Evolutionary conservation across 2,113 vertebrate species (phyloP), one percentile per base, ranked within the genome.

Genomic region (Chitala chitala): DNA sequence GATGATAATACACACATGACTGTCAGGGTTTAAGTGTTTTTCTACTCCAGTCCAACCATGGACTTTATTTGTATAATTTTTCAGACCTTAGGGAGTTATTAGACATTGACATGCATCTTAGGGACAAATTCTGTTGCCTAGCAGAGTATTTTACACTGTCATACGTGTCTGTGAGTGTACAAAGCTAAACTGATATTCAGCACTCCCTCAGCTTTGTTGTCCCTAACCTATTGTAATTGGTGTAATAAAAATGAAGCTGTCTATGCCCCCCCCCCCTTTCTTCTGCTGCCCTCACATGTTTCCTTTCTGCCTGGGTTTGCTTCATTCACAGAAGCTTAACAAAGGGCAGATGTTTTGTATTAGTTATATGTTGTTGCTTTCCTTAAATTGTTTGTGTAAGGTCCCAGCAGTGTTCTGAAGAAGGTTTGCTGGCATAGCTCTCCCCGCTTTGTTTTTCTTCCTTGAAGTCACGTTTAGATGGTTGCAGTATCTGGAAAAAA

Each of bases 321-420:
- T 70, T 61, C 24, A 72, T 73, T 70, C 73, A 33, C 24, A 61
- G 29, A 69, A 64, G 71, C 53, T 31, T 22, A 5, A 68, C 12
- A 46, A 66, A 48, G 59, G 36, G 78, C 78, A 79, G 80, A 74
- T 63, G 69, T 70, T 80, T 55, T 64, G 78, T 80, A 87, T 85
- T 55, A 80, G 69, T 73, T 76, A 50, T 82, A 82, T 50, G 61
- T 83, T 68, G 78, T 42, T 73, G 68, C 55, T 75, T 78, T 78
- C 66, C 53, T 78, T 63, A 26, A 64, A 46, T 40, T 80, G 65
- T 76, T 73, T 75, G 56, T 55, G 66, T 73, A 65, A 70, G 77
- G 61, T 55, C 44, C 24, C 4, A 24, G 63, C 33, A 72, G n/a
- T 26, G 33, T 40, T 40, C 33, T 24, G 70, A 38, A 8, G 36